Evolutionary conservation across 92 coral and sea anemone species (phyloP).

Genomic region (Actinernus sp.): DNA sequence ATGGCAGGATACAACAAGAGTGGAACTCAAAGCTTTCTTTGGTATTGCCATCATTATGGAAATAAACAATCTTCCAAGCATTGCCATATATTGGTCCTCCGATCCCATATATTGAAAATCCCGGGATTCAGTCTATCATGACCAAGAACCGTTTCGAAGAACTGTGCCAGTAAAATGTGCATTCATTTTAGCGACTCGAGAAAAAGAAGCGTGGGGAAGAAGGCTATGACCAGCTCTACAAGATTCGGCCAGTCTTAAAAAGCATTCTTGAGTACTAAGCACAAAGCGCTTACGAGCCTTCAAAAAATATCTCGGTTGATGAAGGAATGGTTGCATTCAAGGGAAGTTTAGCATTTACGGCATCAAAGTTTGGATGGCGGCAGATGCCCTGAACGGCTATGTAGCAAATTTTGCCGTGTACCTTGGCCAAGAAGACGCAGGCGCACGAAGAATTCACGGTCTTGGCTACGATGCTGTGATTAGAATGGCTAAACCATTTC

Average conservation of each 20-base stretch:
- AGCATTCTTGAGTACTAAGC: no score
- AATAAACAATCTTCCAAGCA: slow-evolving; percentile 24
- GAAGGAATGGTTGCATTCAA: slow-evolving; percentile 73
- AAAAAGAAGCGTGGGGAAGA: no score
- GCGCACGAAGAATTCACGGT: slow-evolving; percentile 24
- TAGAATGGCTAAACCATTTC: slow-evolving; percentile 53
- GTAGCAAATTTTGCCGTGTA: slow-evolving; percentile 63
- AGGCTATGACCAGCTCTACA: slow-evolving; percentile 56
- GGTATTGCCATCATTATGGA: slow-evolving; percentile 71
- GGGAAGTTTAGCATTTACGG: slow-evolving; percentile 63
- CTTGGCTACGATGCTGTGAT: slow-evolving; percentile 69
- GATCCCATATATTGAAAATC: slow-evolving; percentile 45
- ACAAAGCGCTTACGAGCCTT: slow-evolving; percentile 14
- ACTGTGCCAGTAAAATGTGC: no score
- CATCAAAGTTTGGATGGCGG: slow-evolving; percentile 78
- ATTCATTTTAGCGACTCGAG: slow-evolving; percentile 51
- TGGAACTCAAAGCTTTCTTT: slow-evolving; percentile 71
- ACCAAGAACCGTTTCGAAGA: slow-evolving; percentile 61
- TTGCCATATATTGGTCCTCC: slow-evolving; percentile 45
- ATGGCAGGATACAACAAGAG: slow-evolving; percentile 15
- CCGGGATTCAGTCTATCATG: no score
- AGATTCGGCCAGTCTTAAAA: slow-evolving; percentile 44
- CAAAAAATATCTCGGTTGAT: slow-evolving; percentile 59
- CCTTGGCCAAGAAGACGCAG: slow-evolving; percentile 48
- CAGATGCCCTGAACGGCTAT: slow-evolving; percentile 64